A percentile compares a stretch with the other conserved stretches of the same genome.
These are phyloP conservation scores for Scaptomyza hsui DNA, from an alignment of 1,140 invertebrate species.

Conservation along the genomic window DNA sequence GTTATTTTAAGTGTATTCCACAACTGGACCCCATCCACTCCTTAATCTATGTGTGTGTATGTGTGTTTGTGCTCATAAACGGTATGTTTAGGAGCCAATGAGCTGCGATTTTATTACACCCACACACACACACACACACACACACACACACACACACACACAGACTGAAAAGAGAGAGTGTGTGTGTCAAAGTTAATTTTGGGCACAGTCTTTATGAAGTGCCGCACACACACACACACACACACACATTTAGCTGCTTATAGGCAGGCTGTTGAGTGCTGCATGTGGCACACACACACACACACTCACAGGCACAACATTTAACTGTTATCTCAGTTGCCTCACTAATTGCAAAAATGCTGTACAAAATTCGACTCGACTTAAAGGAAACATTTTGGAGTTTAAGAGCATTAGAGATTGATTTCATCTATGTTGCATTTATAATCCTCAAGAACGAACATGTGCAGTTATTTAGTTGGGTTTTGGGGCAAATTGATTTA, in stretches of 20 bases:
- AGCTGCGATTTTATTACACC: slow-evolving; percentile 49
- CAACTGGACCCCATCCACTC: no score
- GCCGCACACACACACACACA: slow-evolving; percentile 23
- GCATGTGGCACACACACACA: slow-evolving; percentile 29
- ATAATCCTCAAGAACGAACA: no score
- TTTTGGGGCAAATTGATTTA: no score
- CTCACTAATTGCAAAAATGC: slow-evolving; percentile 15
- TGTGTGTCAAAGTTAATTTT: slow-evolving; percentile 68
- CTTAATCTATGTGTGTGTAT: slow-evolving; percentile 1
- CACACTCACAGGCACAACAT: slow-evolving; percentile 12
- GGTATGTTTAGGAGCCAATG: slow-evolving; percentile 50
- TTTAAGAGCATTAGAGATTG: not conserved
- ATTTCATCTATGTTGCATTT: no score
- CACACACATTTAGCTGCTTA: slow-evolving; percentile 13
- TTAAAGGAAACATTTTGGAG: slow-evolving; percentile 6
- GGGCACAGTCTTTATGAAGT: slow-evolving; percentile 42
- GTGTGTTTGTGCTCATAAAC: slow-evolving; percentile 32
- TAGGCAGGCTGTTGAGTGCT: slow-evolving; percentile 28
- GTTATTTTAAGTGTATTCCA: no score
- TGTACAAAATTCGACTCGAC: not conserved
- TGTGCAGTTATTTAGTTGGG: no score
- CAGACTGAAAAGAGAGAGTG: not conserved
- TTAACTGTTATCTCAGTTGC: slow-evolving; percentile 19
- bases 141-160: not conserved
- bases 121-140: not conserved